A percentile compares a stretch with the other conserved stretches of the same genome.
Evolutionary conservation across 2,888 invertebrate genomes (phyloP).

Genomic region (Melolontha melolontha): DNA sequence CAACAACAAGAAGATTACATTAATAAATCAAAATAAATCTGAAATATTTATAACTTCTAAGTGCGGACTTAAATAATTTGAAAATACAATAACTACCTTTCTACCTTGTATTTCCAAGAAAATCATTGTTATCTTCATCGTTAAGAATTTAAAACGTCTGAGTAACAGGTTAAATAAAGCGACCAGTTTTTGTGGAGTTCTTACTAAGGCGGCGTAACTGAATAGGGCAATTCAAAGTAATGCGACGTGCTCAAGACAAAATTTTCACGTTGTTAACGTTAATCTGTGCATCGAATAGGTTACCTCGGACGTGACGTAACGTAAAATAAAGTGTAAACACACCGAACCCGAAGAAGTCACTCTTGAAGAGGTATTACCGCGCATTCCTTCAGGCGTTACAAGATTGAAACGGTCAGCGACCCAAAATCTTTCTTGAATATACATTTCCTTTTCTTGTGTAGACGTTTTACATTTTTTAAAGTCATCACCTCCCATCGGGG

Average conservation of each 20-base stretch:
- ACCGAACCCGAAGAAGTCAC: slow-evolving; percentile 20
- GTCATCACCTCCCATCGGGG: slow-evolving; percentile 20
- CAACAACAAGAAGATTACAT: no score
- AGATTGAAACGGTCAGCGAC: slow-evolving; percentile 51
- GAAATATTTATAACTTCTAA: no score
- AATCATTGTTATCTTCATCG: slow-evolving; percentile 14
- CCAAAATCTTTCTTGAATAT: slow-evolving; percentile 38
- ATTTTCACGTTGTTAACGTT: background rate
- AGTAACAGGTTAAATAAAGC: slow-evolving; percentile 36
- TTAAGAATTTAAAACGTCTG: slow-evolving; percentile 33
- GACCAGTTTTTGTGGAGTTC: slow-evolving; percentile 21
- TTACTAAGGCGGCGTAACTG: background rate
- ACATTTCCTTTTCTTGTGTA: slow-evolving; percentile 13
- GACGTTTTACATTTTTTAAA: background rate
- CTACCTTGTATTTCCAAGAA: slow-evolving; percentile 14
- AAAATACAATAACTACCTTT: background rate
- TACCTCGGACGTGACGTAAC: slow-evolving; percentile 22
- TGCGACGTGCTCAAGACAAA: slow-evolving; percentile 18
- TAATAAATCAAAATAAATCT: no score
- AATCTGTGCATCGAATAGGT: slow-evolving; percentile 1
- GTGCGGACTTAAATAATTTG: background rate
- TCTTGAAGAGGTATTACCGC: slow-evolving; percentile 33
- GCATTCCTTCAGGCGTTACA: slow-evolving; percentile 49
- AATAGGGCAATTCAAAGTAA: slow-evolving; percentile 14
- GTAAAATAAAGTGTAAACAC: slow-evolving; percentile 22